phyloP scores from a whole-genome alignment of 2,888 invertebrate species.

The Bellardia pandia region DNA sequence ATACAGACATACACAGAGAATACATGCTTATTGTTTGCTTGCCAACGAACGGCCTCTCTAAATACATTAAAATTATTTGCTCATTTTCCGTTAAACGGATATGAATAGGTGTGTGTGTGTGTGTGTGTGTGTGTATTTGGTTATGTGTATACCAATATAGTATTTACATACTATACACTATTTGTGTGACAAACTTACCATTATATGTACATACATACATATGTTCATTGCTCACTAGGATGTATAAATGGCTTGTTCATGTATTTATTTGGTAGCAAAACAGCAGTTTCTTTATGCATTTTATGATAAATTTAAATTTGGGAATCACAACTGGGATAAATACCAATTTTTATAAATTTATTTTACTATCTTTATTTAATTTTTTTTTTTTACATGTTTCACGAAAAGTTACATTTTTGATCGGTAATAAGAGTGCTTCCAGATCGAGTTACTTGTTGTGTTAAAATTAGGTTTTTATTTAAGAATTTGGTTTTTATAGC shows the following conservation, averaged over 20 bases:
- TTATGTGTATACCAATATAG: slow-evolving; percentile 7
- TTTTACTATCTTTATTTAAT: too few species aligned
- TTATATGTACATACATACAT: not conserved
- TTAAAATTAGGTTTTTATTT: too few species aligned
- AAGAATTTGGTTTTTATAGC: too few species aligned
- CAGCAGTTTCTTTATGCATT: too few species aligned
- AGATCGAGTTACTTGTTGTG: too few species aligned
- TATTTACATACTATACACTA: slow-evolving; percentile 12
- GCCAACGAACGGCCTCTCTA: slow-evolving; percentile 53
- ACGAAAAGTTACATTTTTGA: too few species aligned
- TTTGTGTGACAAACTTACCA: slow-evolving; percentile 29
- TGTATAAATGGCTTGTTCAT: not conserved
- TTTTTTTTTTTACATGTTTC: too few species aligned
- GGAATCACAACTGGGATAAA: too few species aligned
- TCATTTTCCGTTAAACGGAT: slow-evolving; percentile 60
- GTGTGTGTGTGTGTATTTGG: not conserved
- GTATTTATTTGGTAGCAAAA: too few species aligned
- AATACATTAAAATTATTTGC: slow-evolving; percentile 69
- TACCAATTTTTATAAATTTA: not conserved
- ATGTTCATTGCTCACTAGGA: not conserved
- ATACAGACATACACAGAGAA: not conserved
- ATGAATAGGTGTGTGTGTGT: not conserved
- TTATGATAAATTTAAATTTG: too few species aligned
- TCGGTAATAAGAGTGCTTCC: too few species aligned
- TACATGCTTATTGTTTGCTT: slow-evolving; percentile 16